These are phyloP conservation scores for Penaeus vannamei DNA, from an alignment of 1,140 invertebrate genomes.

Conservation along the genomic window DNA sequence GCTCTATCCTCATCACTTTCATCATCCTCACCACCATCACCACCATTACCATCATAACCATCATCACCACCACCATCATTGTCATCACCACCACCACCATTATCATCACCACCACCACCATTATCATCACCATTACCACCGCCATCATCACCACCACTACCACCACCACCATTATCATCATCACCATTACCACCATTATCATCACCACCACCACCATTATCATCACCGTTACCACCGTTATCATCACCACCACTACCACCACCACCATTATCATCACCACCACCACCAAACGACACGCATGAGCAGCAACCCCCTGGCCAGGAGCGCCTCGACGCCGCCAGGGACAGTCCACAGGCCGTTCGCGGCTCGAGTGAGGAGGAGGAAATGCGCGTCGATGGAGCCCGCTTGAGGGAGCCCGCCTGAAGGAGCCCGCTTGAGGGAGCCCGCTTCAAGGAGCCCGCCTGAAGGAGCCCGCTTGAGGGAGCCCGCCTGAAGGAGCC, in stretches of 20 bases:
- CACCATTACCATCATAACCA: conserved; percentile 3
- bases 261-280: conserved; percentile 10
- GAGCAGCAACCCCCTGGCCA: too few species aligned
- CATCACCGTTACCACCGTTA: conserved; percentile 12
- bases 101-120: conserved; percentile 12
- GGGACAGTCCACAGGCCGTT: too few species aligned
- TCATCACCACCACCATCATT: conserved; percentile 12
- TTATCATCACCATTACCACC: conserved; percentile 12
- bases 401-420: too few species aligned
- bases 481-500: too few species aligned
- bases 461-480: too few species aligned
- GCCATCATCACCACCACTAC: conserved; percentile 12
- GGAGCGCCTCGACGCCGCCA: too few species aligned
- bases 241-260: conserved; percentile 11
- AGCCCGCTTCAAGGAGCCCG: too few species aligned
- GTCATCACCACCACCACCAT: conserved; percentile 12
- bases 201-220: conserved; percentile 12
- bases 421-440: too few species aligned
- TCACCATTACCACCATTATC: conserved; percentile 12
- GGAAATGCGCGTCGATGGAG: too few species aligned
- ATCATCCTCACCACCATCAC: conserved; percentile 3
- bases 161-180: conserved; percentile 12
- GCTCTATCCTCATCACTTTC: too few species aligned
- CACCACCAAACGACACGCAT: conserved; percentile 10
- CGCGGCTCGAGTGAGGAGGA: too few species aligned